Evolutionary conservation across 2,888 invertebrate species (phyloP).

Genomic region (Calliopum simillimum): DNA sequence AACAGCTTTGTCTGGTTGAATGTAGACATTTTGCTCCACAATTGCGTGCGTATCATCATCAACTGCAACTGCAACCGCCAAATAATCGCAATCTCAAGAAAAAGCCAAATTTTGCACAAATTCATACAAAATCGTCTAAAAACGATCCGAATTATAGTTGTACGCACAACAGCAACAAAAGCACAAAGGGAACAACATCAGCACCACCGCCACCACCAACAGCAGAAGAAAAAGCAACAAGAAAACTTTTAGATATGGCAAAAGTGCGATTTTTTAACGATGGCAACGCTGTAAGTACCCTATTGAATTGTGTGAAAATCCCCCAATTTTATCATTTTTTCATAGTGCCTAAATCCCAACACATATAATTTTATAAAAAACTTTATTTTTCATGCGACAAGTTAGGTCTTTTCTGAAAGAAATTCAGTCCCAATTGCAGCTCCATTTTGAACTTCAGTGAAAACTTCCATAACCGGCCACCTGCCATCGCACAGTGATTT

Average conservation of each 20-base stretch:
- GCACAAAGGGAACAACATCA: conserved; percentile 31
- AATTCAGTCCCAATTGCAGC: no score
- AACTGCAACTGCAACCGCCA: conserved; percentile 2
- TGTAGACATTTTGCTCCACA: not conserved
- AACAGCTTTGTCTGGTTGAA: not conserved
- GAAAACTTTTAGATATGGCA: conserved; percentile 41
- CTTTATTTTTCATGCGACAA: no score
- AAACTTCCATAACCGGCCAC: no score
- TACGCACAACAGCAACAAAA: not conserved
- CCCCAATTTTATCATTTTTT: no score
- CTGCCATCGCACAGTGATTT: no score
- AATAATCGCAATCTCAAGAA: not conserved
- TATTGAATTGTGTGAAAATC: no score
- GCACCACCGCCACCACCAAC: conserved; percentile 30
- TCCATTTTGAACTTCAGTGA: no score
- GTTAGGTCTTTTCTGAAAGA: no score
- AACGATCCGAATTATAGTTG: not conserved
- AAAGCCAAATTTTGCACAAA: not conserved
- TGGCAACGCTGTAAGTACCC: conserved; percentile 47
- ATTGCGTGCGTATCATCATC: not conserved
- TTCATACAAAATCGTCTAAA: not conserved
- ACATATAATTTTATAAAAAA: no score
- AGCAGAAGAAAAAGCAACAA: conserved; percentile 23
- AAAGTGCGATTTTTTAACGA: conserved; percentile 47
- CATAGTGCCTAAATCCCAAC: no score